Evolutionary conservation across 2,797 vertebrate species (phyloP).

Genomic region (Coregonus sp.): DNA sequence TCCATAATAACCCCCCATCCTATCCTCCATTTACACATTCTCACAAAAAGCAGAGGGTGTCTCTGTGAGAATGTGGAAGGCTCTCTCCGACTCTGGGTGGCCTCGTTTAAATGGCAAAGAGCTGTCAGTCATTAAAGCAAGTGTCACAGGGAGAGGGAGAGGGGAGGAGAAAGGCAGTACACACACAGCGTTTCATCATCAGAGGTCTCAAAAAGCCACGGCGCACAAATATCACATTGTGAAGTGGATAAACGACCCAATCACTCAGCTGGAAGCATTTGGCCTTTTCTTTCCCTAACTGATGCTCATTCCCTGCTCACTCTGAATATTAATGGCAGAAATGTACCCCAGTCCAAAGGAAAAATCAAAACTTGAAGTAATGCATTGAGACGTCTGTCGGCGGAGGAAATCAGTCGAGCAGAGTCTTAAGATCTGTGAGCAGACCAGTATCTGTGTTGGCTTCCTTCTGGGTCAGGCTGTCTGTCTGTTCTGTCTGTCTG

Average conservation of each 20-base stretch:
- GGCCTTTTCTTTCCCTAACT: constrained; percentile 70
- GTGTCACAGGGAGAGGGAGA: constrained; percentile 12
- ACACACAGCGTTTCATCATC: constrained; percentile 53
- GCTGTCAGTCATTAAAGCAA: constrained; percentile 59
- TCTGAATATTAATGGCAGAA: constrained; percentile 24
- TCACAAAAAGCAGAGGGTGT: background rate
- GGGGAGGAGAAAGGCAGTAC: background rate
- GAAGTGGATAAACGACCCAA: constrained; percentile 72
- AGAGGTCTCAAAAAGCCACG: constrained; percentile 48
- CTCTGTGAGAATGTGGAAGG: background rate
- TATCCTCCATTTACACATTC: background rate
- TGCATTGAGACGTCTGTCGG: background rate
- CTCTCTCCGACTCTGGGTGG: background rate
- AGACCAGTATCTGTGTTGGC: constrained; percentile 56
- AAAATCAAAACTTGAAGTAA: constrained; percentile 55
- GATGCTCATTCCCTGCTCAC: constrained; percentile 49
- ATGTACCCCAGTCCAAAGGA: constrained; percentile 21
- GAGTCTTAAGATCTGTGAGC: constrained; percentile 58
- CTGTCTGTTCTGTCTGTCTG: background rate
- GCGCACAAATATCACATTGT: constrained; percentile 62
- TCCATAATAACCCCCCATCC: constrained; percentile 42
- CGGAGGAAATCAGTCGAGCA: constrained; percentile 63
- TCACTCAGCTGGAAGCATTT: constrained; percentile 68
- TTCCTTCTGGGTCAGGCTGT: constrained; percentile 33
- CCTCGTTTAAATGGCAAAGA: constrained; percentile 52